Base-by-base conservation (phyloP, 2,797 vertebrate species). In the Amblyopsis hoosieri region DNA sequence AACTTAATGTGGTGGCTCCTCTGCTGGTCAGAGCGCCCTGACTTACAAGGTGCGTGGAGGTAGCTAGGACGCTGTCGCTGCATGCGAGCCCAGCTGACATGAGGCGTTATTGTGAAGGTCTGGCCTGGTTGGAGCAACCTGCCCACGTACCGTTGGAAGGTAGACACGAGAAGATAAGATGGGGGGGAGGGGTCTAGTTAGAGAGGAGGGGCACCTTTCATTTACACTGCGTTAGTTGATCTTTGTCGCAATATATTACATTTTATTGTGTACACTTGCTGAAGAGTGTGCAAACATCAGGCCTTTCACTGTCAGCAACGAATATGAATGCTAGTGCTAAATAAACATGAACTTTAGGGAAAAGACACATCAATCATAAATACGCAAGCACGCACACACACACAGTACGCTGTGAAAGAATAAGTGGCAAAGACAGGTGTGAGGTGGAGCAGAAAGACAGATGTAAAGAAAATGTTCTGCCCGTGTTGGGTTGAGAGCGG, bases 41-140 rank as follows among this genome's bases (percentile, higher is more conserved):
- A 72, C 56, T 60, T 56, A 69, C 70, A 5, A 74, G 73, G 64
- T 65, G 33, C 8, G 33, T 6, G 8, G 33, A 9, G 33, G 75
- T 58, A 74, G 69, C 61, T 48, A 61, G 12, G 47, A 58, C 63
- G 45, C 49, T 60, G 76, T 74, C 3, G 57, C 75, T 64, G 68
- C 23, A 29, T 29, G 23, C 11, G 1, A 80, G 76, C 64, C 46
- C 57, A 14, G 59, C 72, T 80, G 82, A 76, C 82, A 82, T 60
- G 54, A 66, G 78, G 60, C 53, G 66, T 82, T 69, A 80, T 57
- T 62, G 72, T 74, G 55, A 79, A 74, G 2, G 72, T 78, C 76
- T 59, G 0, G 45, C 13, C 1, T n/a, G n/a, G 62, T 80, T 64
- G 68, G 29, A 51, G 45, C 66, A 10, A 19, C 19, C 54, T 2